Evolutionary conservation across 53 echinoderm and acorn worm genomes (phyloP).

Genomic region (Paracentrotus lividus): DNA sequence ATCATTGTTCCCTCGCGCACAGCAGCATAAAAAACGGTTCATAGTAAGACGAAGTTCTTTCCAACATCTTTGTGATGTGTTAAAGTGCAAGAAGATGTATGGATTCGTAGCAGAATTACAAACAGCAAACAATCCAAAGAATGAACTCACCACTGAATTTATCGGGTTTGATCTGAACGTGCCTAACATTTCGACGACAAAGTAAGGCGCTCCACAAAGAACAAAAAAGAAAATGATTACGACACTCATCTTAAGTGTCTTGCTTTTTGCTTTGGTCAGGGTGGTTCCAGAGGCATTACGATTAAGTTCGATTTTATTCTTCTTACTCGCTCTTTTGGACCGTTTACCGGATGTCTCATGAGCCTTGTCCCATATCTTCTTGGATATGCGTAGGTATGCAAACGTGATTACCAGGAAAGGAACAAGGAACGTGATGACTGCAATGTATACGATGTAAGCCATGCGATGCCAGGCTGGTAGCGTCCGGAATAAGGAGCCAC

Average conservation of each 20-base stretch:
- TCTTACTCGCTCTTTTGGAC: constrained; percentile 75
- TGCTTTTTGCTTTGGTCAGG: constrained; percentile 85
- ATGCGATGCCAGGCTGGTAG: constrained; percentile 65
- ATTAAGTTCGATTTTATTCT: constrained; percentile 81
- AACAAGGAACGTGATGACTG: constrained; percentile 82
- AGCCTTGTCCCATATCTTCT: constrained; percentile 85
- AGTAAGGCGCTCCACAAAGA: constrained; percentile 91
- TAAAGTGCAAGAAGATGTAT: constrained; percentile 91
- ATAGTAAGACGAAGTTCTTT: constrained; percentile 69
- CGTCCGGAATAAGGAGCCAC: constrained; percentile 68
- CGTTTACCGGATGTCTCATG: constrained; percentile 73
- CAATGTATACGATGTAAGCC: constrained; percentile 86
- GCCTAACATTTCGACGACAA: constrained; percentile 80
- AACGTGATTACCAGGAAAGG: constrained; percentile 82
- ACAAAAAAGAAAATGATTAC: constrained; percentile 94
- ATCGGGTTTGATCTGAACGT: constrained; percentile 60
- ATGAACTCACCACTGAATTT: constrained; percentile 66
- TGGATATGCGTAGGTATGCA: constrained; percentile 86
- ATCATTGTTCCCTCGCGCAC: constrained; percentile 63
- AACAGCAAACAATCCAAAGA: constrained; percentile 86
- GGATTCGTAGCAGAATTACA: constrained; percentile 93
- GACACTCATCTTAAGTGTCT: constrained; percentile 93
- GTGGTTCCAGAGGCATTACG: constrained; percentile 81
- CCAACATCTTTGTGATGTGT: constrained; percentile 74
- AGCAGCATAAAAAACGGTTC: constrained; percentile 69